Evolutionary conservation across 2,797 vertebrate genomes (phyloP).

Genomic region (Moxostoma hubbsi): DNA sequence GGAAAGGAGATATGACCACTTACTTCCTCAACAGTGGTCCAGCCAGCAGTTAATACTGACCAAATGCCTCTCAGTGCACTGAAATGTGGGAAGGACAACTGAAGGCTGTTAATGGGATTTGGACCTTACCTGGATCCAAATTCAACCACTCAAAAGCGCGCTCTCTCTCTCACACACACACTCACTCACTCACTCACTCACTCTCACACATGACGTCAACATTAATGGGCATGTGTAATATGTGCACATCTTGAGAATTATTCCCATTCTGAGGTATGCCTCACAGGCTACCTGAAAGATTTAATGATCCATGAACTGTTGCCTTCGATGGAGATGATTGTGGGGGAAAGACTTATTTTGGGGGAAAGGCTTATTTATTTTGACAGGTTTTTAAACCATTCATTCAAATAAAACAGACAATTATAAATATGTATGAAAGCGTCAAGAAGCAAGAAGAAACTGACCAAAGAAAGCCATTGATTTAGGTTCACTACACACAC

Average conservation of each 20-base stretch:
- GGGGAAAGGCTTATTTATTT: constrained; percentile 71
- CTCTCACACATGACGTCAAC: constrained; percentile 28
- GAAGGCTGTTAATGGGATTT: constrained; percentile 59
- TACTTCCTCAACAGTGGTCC: constrained; percentile 96
- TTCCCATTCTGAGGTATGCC: constrained; percentile 46
- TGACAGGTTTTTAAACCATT: constrained; percentile 64
- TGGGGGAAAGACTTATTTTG: constrained; percentile 52
- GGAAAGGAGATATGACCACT: constrained; percentile 97
- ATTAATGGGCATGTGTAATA: constrained; percentile 45
- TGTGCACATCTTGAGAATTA: constrained; percentile 46
- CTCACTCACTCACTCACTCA: constrained; percentile 29
- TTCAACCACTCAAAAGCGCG: constrained; percentile 55
- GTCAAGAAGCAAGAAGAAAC: constrained; percentile 67
- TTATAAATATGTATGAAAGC: constrained; percentile 76
- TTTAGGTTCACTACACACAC: constrained; percentile 63
- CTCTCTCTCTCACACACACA: neutral
- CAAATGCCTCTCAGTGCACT: constrained; percentile 64
- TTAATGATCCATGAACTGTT: constrained; percentile 69
- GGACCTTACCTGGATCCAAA: constrained; percentile 18
- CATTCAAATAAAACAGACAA: constrained; percentile 59
- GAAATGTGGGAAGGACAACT: constrained; percentile 59
- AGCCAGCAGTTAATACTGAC: constrained; percentile 79
- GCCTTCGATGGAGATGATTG: constrained; percentile 74
- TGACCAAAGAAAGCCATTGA: constrained; percentile 83
- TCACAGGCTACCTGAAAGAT: constrained; percentile 62